A percentile compares a stretch with the other conserved stretches of the same genome.
phyloP scores from a whole-genome alignment of 2,113 vertebrate genomes.

The Sapajus apella region DNA sequence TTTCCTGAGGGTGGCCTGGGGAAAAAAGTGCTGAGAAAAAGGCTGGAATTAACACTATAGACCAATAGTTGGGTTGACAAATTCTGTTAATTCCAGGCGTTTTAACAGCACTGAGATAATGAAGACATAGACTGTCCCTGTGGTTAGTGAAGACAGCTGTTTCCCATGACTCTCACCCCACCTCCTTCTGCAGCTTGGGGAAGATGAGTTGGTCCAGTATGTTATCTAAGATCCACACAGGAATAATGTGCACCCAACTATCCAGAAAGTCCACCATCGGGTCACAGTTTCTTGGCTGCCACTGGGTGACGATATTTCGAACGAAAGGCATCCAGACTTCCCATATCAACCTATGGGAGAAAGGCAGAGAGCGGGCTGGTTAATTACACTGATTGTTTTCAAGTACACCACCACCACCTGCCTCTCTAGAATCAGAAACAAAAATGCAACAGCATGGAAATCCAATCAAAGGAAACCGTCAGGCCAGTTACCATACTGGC shows the following conservation, averaged over 20 bases:
- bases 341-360: slow-evolving; percentile 90
- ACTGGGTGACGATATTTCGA: slow-evolving; percentile 88
- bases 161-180: background rate
- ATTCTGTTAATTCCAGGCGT: accelerated
- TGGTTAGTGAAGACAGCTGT: accelerated
- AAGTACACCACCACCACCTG: background rate
- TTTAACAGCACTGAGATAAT: background rate
- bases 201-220: slow-evolving; percentile 96
- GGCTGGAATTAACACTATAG: background rate
- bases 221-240: slow-evolving; percentile 94
- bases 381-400: background rate
- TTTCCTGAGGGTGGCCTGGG: accelerated
- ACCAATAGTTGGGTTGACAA: accelerated
- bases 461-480: accelerated
- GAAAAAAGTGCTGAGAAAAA: accelerated
- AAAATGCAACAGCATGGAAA: accelerated
- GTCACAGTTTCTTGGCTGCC: slow-evolving; percentile 94
- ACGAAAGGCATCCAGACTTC: slow-evolving; percentile 96
- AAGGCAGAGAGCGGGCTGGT: background rate
- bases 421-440: background rate
- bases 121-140: background rate
- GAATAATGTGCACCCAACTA: slow-evolving; percentile 92
- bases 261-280: slow-evolving; percentile 98
- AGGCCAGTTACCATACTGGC: background rate
- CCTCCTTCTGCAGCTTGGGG: slow-evolving; percentile 97